phyloP scores from a whole-genome alignment of 2,888 invertebrate species.

The Rhingia campestris region DNA sequence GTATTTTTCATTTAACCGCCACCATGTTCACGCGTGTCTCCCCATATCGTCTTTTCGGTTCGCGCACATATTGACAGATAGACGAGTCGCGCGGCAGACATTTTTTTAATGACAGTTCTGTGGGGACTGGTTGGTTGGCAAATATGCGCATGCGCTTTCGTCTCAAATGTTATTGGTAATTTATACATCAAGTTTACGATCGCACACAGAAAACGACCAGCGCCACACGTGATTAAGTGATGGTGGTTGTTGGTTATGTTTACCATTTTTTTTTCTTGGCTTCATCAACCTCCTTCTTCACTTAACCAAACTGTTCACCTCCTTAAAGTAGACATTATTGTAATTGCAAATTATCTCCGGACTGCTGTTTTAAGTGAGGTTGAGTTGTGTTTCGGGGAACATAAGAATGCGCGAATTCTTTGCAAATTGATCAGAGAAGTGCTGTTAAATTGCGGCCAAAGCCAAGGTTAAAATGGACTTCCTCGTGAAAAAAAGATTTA shows the following conservation, averaged over 20 bases:
- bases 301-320: conserved; percentile 6
- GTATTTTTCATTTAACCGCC: conserved; percentile 32
- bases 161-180: conserved; percentile 72
- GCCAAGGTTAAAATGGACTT: conserved; percentile 46
- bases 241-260: conserved; percentile 34
- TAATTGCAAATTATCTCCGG: conserved; percentile 44
- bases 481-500: conserved; percentile 24
- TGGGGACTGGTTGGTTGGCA: conserved; percentile 40
- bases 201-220: conserved; percentile 30
- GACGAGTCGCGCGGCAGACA: conserved; percentile 56
- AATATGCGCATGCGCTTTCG: conserved; percentile 64
- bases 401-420: conserved; percentile 50
- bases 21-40: conserved; percentile 57
- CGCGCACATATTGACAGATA: conserved; percentile 43
- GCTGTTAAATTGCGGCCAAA: conserved; percentile 9
- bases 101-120: conserved; percentile 51
- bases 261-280: conserved; percentile 1
- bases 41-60: conserved; percentile 27
- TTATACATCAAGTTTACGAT: conserved; percentile 66
- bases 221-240: conserved; percentile 62
- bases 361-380: conserved; percentile 27
- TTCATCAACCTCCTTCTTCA: conserved; percentile 33
- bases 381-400: background rate
- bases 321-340: conserved; percentile 28
- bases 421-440: conserved; percentile 9